Evolutionary conservation across 2,113 vertebrate genomes (phyloP).

Genomic region (Erpornis zantholeuca): DNA sequence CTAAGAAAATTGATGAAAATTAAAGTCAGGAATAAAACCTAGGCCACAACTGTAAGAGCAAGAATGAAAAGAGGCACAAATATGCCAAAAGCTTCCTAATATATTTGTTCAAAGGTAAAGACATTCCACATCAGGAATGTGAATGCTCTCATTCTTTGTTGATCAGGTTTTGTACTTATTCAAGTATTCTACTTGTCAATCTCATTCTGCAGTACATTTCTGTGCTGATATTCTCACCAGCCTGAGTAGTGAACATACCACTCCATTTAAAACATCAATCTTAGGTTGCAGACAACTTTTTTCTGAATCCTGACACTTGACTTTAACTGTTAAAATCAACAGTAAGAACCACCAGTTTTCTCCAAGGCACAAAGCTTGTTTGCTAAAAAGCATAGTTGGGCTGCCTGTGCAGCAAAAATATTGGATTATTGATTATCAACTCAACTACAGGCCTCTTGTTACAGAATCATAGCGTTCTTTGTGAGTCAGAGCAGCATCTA

Average conservation of each 20-base stretch:
- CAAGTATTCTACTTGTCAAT: neutral
- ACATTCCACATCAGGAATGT: accelerated
- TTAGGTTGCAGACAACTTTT: neutral
- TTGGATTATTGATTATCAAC: neutral
- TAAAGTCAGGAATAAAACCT: neutral
- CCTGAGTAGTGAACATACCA: neutral
- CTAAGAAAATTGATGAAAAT: neutral
- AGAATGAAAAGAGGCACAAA: neutral
- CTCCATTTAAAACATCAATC: neutral
- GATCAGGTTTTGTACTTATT: neutral
- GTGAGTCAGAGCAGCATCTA: neutral
- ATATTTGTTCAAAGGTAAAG: neutral
- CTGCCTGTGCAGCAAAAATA: neutral
- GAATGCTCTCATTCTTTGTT: neutral
- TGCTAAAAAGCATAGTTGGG: neutral
- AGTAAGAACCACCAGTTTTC: neutral
- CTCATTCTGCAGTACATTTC: neutral
- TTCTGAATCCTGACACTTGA: neutral
- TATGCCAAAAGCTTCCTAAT: neutral
- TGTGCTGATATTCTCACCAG: neutral
- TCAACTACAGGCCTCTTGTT: neutral
- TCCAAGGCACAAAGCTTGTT: neutral
- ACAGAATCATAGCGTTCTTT: neutral
- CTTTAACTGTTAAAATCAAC: neutral
- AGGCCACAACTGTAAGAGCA: neutral